Base-by-base conservation (phyloP, 1,140 invertebrate species). In the Pentalonia nigronervosa region DNA sequence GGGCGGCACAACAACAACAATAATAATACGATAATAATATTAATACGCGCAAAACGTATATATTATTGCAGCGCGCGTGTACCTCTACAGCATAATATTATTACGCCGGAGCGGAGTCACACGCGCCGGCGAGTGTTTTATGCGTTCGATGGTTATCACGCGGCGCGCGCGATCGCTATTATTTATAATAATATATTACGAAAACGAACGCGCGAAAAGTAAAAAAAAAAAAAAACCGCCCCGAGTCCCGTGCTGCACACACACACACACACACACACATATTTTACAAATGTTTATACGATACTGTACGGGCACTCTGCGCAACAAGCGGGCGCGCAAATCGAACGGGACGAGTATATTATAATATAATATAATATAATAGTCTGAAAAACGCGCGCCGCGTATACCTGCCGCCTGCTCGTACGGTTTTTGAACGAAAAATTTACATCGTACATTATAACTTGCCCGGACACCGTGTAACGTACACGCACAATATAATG, bases 161-260 rank as follows among this genome's bases (percentile, higher is more conserved):
- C 30, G 60, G 60, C 60, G 6, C 60, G 60, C 14, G 60, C 60
- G 60, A 76, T 76, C 60, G 60, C 60, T 76, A 76, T 76, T 76
- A 76, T 76, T 76, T 76, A 76, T 76, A 76, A 76, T 76, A 76
- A 76, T 76, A 17, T 76, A 76, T 76, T 76, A 76, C 60, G 60
- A 76, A 76, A 67, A 67, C 60, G 60, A 67, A 30, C 60, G 30
- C 9, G 30, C 60, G 11, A 67, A 67, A 67, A 60, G 4, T n/a
- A n/a, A n/a, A n/a, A n/a, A 48, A 53, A 53, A 53, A 21, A 53
- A 60, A 67, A 76, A 76, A n/a, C 25, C 30, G 9, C 60, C 30
- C 30, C 4, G n/a, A 76, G 60, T 67, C 30, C 60, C 25, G 30
- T 76, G 17, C 30, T 17, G 30, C 30, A 76, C 60, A 76, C 60